Evolutionary conservation across 2,797 vertebrate species (phyloP), one percentile per base, ranked within the genome.

Genomic region (Okamejei kenojei): DNA sequence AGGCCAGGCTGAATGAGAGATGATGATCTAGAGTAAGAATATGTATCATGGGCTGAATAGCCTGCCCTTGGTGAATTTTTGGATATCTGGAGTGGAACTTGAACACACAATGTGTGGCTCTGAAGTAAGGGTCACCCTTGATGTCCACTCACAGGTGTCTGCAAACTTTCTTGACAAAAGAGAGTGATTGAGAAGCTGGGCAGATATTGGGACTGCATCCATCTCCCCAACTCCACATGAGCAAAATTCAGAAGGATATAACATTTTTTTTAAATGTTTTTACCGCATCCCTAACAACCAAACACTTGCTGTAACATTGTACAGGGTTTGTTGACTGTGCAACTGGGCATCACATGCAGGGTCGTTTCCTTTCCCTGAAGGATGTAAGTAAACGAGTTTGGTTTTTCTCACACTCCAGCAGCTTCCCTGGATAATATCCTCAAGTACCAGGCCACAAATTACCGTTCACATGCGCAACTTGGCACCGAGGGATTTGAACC

Each of bases 361-460:
- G 5, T 13, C 65, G 58, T 1, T 35, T 88, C 63, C 61, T 58
- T 58, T 58, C 26, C 54, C 81, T 54, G 26, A 84, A 61, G 13
- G 4, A 68, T 19, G 32, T 65, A 32, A 15, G 15, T 2, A 17
- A 65, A 65, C 61, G 13, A 32, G 61, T 35, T 35, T 68, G 61
- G 61, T 35, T 68, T 88, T 88, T 88, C 61, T 63, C 84, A 88
- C 81, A 84, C 26, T 35, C 84, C 61, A 88, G 84, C 63, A 68
- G 61, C 84, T 68, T 68, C 7, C n/a, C 63, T 68, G 61, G 1
- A n/a, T 63, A 9, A 21, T 68, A 32, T 68, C 23, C 11, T 7
- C 84, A 17, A 13, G 2, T 84, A 26, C 58, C 80, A 82, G 10
- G 7, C 82, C 15, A 88, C n/a, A 68, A 35, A 68, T 88, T 35